phyloP scores from a whole-genome alignment of 1,140 invertebrate species.

The Eumaeus atala region DNA sequence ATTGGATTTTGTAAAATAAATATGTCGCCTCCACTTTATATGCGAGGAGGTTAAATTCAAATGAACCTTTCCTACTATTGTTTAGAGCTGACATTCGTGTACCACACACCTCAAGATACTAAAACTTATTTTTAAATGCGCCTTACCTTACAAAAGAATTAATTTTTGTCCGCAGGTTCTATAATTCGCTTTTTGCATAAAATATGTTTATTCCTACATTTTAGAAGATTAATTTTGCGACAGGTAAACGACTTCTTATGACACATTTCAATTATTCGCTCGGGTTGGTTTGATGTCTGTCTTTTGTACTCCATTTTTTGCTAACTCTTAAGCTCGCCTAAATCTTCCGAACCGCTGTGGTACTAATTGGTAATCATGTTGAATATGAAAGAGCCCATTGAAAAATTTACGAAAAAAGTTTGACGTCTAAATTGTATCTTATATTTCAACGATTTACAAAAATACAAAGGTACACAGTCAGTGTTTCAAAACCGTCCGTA shows the following conservation, averaged over 20 bases:
- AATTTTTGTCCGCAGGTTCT: conserved; percentile 51
- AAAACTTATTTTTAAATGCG: conserved; percentile 54
- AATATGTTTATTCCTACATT: conserved; percentile 38
- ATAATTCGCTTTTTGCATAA: conserved; percentile 43
- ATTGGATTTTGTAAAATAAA: conserved; percentile 74
- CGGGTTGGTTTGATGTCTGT: conserved; percentile 1
- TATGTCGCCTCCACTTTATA: conserved; percentile 62
- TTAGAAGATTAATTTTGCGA: conserved; percentile 43
- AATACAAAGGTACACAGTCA: too few relatives aligned
- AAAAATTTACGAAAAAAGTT: too few relatives aligned
- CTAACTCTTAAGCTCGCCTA: neutral
- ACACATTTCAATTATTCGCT: conserved; percentile 34
- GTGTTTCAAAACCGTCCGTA: too few relatives aligned
- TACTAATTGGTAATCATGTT: conserved; percentile 2
- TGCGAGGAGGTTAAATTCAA: conserved; percentile 29
- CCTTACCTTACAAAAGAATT: conserved; percentile 63
- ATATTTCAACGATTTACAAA: too few relatives aligned
- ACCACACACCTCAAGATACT: neutral
- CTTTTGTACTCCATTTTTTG: conserved; percentile 1
- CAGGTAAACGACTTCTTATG: conserved; percentile 51
- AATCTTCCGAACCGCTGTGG: neutral
- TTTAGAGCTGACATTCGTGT: neutral
- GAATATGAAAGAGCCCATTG: neutral
- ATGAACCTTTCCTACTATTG: conserved; percentile 18
- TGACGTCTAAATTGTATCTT: too few relatives aligned